Evolutionary conservation across 2,888 invertebrate species (phyloP).

Genomic region (Cepaea hortensis): DNA sequence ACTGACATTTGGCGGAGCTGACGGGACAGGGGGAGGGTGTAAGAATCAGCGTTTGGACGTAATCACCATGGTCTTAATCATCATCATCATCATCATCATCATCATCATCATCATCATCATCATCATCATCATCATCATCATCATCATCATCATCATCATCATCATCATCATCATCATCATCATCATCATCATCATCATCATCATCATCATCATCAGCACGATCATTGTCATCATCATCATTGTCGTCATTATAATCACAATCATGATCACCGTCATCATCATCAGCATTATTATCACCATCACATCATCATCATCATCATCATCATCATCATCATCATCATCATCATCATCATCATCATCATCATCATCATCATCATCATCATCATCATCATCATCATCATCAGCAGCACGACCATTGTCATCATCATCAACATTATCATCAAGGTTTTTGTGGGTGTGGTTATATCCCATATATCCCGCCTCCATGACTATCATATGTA

Average conservation of each 20-base stretch:
- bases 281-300: background rate
- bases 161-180: constrained; percentile 3
- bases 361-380: constrained; percentile 19
- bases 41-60: background rate
- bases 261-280: background rate
- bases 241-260: no score
- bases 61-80: background rate
- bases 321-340: background rate
- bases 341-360: constrained; percentile 13
- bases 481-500: no score
- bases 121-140: constrained; percentile 16
- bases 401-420: background rate
- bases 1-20: no score
- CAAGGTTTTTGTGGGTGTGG: no score
- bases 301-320: constrained; percentile 16
- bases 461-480: no score
- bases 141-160: constrained; percentile 14
- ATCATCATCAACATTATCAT: constrained; percentile 13
- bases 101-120: constrained; percentile 19
- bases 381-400: constrained; percentile 16
- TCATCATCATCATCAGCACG: background rate
- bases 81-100: constrained; percentile 5
- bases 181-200: constrained; percentile 3
- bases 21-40: no score
- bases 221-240: background rate